A percentile compares a stretch with the other conserved stretches of the same genome.
phyloP scores from a whole-genome alignment of 1,140 invertebrate species.

The Diuraphis noxia region DNA sequence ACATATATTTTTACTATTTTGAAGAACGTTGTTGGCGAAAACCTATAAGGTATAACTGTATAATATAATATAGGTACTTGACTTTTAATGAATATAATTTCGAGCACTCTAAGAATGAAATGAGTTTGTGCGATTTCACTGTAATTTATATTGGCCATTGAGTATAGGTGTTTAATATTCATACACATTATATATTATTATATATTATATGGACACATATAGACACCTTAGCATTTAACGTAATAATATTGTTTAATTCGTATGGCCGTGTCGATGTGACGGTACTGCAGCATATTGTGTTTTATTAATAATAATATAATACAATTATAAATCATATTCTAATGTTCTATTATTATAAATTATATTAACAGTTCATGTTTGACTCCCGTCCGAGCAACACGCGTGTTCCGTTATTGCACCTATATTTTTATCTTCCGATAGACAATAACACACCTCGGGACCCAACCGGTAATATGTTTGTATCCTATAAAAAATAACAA shows the following conservation, averaged over 20 bases:
- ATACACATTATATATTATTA: not conserved
- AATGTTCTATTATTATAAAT: not conserved
- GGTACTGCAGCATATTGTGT: not conserved
- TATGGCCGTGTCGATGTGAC: not conserved
- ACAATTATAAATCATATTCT: not conserved
- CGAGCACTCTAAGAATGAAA: not conserved
- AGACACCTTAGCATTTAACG: not conserved
- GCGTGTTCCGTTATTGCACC: too few species aligned
- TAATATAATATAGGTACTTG: not conserved
- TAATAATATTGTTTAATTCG: not conserved
- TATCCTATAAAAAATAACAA: too few species aligned
- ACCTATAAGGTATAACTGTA: not conserved
- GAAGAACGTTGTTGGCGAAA: not conserved
- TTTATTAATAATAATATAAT: not conserved
- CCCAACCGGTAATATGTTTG: too few species aligned
- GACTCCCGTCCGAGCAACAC: too few species aligned
- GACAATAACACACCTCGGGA: too few species aligned
- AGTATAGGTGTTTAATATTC: not conserved
- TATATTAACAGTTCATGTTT: too few species aligned
- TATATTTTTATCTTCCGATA: too few species aligned
- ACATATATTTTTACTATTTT: not conserved
- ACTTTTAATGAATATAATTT: not conserved
- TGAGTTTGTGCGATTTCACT: not conserved
- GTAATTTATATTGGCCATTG: not conserved
- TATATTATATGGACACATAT: too few species aligned